Evolutionary conservation across 2,113 vertebrate genomes (phyloP).

Genomic region (Leptosomus discolor): DNA sequence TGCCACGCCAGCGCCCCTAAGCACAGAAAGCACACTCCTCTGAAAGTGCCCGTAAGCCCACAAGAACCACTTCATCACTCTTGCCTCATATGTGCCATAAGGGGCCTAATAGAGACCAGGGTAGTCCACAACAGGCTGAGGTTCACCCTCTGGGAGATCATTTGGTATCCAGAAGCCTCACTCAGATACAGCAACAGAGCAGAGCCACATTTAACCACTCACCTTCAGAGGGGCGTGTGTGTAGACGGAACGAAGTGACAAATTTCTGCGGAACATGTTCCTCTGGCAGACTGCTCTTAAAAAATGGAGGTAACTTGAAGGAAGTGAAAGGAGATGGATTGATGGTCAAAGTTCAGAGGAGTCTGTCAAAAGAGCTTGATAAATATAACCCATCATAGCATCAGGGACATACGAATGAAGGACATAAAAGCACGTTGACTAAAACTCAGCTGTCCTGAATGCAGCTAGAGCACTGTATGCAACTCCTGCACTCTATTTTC

Average conservation of each 20-base stretch:
- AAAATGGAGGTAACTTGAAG: not conserved
- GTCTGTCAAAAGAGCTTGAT: not conserved
- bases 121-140: not conserved
- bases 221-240: fast-evolving
- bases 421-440: fast-evolving
- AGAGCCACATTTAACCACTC: fast-evolving
- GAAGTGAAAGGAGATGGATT: not conserved
- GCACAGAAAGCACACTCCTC: not conserved
- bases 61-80: not conserved
- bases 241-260: not conserved
- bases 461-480: not conserved
- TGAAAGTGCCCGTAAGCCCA: not conserved
- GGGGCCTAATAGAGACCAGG: not conserved
- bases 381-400: not conserved
- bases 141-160: not conserved
- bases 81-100: fast-evolving
- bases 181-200: not conserved
- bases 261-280: not conserved
- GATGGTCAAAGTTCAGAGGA: not conserved
- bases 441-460: not conserved
- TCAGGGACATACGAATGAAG: not conserved
- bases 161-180: not conserved
- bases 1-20: not conserved
- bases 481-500: not conserved
- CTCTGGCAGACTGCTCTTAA: not conserved